These are phyloP conservation scores for Paramormyrops kingsleyae DNA, from an alignment of 2,113 vertebrate species.

Conservation along the genomic window DNA sequence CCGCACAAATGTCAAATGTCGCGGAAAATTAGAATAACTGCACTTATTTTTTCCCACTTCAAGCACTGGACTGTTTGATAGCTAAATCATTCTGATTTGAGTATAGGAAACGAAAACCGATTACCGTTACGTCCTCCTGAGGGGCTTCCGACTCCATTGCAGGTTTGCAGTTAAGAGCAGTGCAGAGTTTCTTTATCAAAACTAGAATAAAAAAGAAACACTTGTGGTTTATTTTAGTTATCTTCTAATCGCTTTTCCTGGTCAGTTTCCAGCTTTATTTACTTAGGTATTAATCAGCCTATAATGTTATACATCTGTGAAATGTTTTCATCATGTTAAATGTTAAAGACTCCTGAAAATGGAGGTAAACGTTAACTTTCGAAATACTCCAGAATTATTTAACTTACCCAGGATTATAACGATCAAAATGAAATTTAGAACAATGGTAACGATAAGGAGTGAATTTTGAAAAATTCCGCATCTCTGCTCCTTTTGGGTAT, in stretches of 20 bases:
- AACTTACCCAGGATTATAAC: not conserved
- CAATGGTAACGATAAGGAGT: not conserved
- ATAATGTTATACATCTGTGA: not conserved
- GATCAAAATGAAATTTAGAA: not conserved
- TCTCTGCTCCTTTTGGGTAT: not conserved
- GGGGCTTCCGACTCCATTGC: not conserved
- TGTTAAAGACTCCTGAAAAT: not conserved
- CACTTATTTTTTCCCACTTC: too few species aligned
- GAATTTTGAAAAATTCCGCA: not conserved
- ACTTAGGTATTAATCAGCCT: not conserved
- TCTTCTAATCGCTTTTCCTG: not conserved
- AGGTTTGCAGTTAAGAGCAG: not conserved
- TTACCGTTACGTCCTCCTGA: not conserved
- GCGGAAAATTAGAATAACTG: too few species aligned
- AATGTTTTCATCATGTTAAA: not conserved
- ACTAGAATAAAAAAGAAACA: not conserved
- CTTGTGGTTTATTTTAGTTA: not conserved
- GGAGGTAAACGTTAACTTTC: not conserved
- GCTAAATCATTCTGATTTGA: not conserved
- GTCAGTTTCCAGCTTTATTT: not conserved
- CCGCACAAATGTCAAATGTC: too few species aligned
- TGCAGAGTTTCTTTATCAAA: not conserved
- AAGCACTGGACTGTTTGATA: not conserved
- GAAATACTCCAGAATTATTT: not conserved
- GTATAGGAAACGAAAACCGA: not conserved